A percentile compares a stretch with the other conserved stretches of the same genome.
Evolutionary conservation across 2,113 vertebrate species (phyloP).

Genomic region (Grammomys dolichurus): DNA sequence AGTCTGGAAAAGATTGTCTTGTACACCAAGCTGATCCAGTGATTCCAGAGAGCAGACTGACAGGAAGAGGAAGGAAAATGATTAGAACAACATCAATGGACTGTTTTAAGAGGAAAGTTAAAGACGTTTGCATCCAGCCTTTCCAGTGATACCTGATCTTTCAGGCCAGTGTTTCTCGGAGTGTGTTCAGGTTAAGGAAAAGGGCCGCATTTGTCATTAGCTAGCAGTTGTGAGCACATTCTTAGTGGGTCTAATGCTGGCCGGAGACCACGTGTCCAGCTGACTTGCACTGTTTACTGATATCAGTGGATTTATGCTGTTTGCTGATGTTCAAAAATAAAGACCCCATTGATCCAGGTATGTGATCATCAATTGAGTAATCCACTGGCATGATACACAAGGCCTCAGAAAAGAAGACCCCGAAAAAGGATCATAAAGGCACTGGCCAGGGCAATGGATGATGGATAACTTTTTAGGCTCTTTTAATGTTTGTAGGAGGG

Average conservation of each 20-base stretch:
- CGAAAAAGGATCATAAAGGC: slow-evolving; percentile 71
- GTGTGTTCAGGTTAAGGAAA: slow-evolving; percentile 69
- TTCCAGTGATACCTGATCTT: slow-evolving; percentile 64
- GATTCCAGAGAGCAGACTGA: slow-evolving; percentile 24
- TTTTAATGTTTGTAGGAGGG: too few relatives aligned
- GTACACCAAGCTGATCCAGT: slow-evolving; percentile 30
- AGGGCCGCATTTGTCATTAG: slow-evolving; percentile 66
- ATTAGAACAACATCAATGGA: slow-evolving; percentile 47
- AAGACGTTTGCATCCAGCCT: slow-evolving; percentile 65
- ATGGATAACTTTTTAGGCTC: too few relatives aligned
- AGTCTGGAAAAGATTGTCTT: slow-evolving; percentile 18
- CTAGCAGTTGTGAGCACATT: slow-evolving; percentile 68
- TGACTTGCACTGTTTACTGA: slow-evolving; percentile 46
- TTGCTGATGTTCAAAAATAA: slow-evolving; percentile 70
- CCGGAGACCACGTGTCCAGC: slow-evolving; percentile 12
- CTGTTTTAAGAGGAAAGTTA: slow-evolving; percentile 49
- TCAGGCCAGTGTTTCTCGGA: slow-evolving; percentile 60
- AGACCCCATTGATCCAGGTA: slow-evolving; percentile 77
- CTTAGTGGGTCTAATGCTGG: slow-evolving; percentile 50
- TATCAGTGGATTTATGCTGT: slow-evolving; percentile 66
- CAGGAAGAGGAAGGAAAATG: slow-evolving; percentile 23
- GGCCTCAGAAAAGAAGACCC: slow-evolving; percentile 62
- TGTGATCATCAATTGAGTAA: slow-evolving; percentile 65
- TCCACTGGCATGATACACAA: slow-evolving; percentile 66
- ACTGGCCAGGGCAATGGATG: neutral